A percentile compares a stretch with the other conserved stretches of the same genome.
These are phyloP conservation scores for Nesometra sesokonis DNA, from an alignment of 35 echinoderm and acorn worm genomes.

Conservation along the genomic window DNA sequence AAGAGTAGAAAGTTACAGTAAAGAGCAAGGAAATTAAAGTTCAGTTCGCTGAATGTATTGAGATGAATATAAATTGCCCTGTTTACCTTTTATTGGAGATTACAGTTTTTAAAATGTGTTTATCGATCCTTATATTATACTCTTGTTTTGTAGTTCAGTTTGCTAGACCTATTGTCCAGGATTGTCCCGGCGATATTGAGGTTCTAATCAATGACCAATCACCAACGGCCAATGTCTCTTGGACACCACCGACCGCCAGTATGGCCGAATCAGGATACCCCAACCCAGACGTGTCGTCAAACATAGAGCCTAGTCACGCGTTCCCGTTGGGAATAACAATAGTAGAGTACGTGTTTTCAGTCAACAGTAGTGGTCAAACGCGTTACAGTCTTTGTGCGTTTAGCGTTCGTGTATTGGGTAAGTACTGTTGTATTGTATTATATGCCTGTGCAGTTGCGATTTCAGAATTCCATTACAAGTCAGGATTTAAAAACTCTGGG, in stretches of 20 bases:
- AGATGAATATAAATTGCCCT: too few species aligned
- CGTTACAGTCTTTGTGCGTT: background rate
- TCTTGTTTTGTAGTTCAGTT: background rate
- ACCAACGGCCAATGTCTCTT: background rate
- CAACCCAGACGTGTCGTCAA: background rate
- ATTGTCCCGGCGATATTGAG: background rate
- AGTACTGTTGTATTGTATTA: background rate
- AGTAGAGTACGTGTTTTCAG: background rate
- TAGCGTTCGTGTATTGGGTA: background rate
- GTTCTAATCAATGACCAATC: background rate
- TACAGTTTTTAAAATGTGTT: too few species aligned
- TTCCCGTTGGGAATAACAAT: background rate
- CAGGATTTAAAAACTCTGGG: too few species aligned
- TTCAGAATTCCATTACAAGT: too few species aligned
- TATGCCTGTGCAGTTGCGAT: too few species aligned
- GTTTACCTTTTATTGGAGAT: too few species aligned
- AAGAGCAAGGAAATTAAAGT: too few species aligned
- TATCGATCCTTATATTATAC: background rate
- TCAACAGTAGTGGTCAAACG: background rate
- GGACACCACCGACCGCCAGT: background rate
- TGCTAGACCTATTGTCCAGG: background rate
- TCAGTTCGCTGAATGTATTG: too few species aligned
- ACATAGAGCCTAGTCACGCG: background rate
- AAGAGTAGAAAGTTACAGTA: too few species aligned
- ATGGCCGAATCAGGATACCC: background rate